Percentiles rank a stretch among this genome's conserved stretches.
Evolutionary conservation across 2,888 invertebrate genomes (phyloP).

Genomic region (Pachydiplax longipennis): DNA sequence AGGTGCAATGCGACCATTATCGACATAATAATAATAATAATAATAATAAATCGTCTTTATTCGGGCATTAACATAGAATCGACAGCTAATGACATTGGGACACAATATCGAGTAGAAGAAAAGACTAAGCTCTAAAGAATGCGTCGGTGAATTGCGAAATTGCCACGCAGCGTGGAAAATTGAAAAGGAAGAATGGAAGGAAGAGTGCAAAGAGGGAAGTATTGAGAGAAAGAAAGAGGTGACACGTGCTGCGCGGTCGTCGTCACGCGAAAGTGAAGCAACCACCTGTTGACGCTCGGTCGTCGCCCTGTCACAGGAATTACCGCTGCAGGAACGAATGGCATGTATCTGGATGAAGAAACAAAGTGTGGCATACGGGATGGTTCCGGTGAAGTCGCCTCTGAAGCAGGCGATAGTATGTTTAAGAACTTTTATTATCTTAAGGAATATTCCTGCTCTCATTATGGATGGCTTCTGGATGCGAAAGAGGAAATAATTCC

Average conservation of each 20-base stretch:
- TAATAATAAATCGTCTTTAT: too few relatives aligned
- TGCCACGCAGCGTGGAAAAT: background rate
- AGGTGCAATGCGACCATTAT: too few relatives aligned
- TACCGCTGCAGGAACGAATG: background rate
- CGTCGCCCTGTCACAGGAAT: constrained; percentile 13
- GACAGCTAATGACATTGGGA: background rate
- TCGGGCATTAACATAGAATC: too few relatives aligned
- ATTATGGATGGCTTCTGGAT: too few relatives aligned
- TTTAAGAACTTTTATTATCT: too few relatives aligned
- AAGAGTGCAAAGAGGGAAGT: too few relatives aligned
- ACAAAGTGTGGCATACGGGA: background rate
- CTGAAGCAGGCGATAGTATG: too few relatives aligned
- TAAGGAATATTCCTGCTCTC: too few relatives aligned
- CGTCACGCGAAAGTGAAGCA: constrained; percentile 16
- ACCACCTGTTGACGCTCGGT: constrained; percentile 29
- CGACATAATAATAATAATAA: too few relatives aligned
- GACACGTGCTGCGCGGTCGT: constrained; percentile 11
- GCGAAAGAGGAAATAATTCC: too few relatives aligned
- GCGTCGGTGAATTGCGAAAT: background rate
- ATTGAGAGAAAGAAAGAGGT: background rate
- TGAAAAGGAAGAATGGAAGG: background rate
- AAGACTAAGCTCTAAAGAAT: background rate
- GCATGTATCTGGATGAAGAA: background rate
- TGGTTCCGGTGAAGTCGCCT: background rate
- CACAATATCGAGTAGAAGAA: background rate